These are phyloP conservation scores for Heliconius nattereri DNA, from an alignment of 1,140 invertebrate genomes.

Conservation along the genomic window DNA sequence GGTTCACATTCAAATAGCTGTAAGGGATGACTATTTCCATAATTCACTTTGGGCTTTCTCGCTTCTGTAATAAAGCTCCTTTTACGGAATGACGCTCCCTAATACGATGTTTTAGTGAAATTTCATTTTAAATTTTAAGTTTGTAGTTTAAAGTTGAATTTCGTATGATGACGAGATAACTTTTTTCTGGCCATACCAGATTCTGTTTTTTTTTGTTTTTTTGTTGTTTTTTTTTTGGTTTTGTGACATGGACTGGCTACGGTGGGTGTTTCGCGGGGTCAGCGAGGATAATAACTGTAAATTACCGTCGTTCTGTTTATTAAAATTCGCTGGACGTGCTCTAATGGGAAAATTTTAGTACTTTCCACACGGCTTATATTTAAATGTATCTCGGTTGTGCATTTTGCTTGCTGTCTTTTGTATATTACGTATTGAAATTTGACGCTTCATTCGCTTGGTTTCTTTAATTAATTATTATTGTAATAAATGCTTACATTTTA, in stretches of 20 bases:
- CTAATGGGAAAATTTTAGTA: constrained; percentile 65
- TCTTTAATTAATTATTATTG: constrained; percentile 13
- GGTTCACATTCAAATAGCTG: constrained; percentile 43
- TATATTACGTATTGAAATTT: background rate
- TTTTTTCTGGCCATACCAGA: constrained; percentile 78
- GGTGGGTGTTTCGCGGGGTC: constrained; percentile 80
- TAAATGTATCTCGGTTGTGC: constrained; percentile 4
- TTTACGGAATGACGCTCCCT: constrained; percentile 60
- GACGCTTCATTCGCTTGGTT: background rate
- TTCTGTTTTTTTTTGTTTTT: constrained; percentile 68
- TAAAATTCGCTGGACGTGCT: constrained; percentile 72
- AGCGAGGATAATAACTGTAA: constrained; percentile 79
- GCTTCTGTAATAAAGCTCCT: constrained; percentile 78
- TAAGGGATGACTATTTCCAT: constrained; percentile 57
- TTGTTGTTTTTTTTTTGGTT: constrained; percentile 54
- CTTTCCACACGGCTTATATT: constrained; percentile 28
- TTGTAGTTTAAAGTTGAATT: constrained; percentile 47
- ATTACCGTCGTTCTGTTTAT: constrained; percentile 77
- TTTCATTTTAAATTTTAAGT: constrained; percentile 45
- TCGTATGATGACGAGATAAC: constrained; percentile 31
- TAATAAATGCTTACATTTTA: background rate
- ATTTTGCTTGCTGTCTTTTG: background rate
- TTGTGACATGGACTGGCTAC: constrained; percentile 71
- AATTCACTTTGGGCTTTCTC: constrained; percentile 78
- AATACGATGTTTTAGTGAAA: constrained; percentile 38